Evolutionary conservation across 2,797 vertebrate species (phyloP).

Genomic region (Eupleurogrammus muticus): DNA sequence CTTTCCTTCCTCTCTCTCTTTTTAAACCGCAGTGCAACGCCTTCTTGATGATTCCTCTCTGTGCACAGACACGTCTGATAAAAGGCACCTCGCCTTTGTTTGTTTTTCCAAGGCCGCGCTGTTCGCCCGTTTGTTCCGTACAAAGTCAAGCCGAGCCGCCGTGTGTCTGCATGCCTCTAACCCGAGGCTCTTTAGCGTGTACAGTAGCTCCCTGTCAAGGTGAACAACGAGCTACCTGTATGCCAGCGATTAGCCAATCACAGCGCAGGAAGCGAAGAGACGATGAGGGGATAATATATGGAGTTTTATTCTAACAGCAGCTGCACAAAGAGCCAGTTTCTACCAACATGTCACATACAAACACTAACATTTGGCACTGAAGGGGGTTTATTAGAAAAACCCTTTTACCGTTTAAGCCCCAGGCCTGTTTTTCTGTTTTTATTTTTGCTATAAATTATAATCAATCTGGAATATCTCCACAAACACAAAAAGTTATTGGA

Average conservation of each 20-base stretch:
- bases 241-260: constrained; percentile 30
- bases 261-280: constrained; percentile 4
- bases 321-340: constrained; percentile 25
- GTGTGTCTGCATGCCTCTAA: constrained; percentile 45
- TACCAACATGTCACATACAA: constrained; percentile 2
- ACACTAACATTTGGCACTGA: constrained; percentile 43
- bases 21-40: constrained; percentile 35
- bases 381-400: constrained; percentile 30
- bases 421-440: too few species aligned
- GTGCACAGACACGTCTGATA: constrained; percentile 55
- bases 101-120: constrained; percentile 60
- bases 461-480: too few species aligned
- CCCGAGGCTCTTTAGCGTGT: constrained; percentile 58
- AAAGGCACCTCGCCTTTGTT: constrained; percentile 73
- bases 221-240: constrained; percentile 68
- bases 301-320: constrained; percentile 11
- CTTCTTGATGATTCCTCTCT: constrained; percentile 49
- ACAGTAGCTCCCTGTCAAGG: constrained; percentile 66
- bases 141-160: constrained; percentile 60
- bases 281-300: constrained; percentile 32
- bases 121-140: constrained; percentile 51
- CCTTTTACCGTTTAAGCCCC: too few species aligned
- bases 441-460: too few species aligned
- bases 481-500: too few species aligned
- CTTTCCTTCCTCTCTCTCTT: constrained; percentile 12